These are phyloP conservation scores for Dolichoris vasculosae DNA, from an alignment of 1,140 invertebrate species.

Conservation along the genomic window DNA sequence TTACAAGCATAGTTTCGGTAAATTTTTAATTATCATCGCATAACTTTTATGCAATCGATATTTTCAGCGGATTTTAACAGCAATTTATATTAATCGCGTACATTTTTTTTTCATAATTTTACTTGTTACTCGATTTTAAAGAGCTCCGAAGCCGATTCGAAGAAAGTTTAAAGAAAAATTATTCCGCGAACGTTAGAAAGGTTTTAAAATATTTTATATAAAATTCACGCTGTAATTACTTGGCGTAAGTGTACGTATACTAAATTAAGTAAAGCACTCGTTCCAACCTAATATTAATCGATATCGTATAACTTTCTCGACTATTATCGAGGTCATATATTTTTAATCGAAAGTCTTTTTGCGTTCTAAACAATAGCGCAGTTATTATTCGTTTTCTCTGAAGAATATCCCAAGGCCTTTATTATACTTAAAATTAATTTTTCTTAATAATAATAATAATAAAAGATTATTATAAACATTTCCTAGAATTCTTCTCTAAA, in stretches of 20 bases:
- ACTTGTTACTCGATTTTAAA: too few relatives aligned
- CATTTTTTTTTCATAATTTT: too few relatives aligned
- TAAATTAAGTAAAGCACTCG: background rate
- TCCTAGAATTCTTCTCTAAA: background rate
- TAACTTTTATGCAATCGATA: too few relatives aligned
- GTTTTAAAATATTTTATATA: background rate
- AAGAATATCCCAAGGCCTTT: background rate
- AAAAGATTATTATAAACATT: background rate
- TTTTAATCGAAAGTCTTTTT: background rate
- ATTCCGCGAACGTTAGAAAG: too few relatives aligned
- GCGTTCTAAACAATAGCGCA: background rate
- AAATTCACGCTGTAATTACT: background rate
- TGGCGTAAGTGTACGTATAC: background rate
- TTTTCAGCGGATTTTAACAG: too few relatives aligned
- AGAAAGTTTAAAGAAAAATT: too few relatives aligned
- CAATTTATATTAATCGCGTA: too few relatives aligned
- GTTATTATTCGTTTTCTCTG: background rate
- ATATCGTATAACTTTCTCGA: background rate
- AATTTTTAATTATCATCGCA: too few relatives aligned
- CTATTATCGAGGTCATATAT: background rate
- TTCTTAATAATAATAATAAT: background rate
- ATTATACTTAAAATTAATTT: background rate
- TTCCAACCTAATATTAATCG: background rate
- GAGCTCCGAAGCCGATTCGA: too few relatives aligned
- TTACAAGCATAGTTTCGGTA: too few relatives aligned